Conservation (phyloP, 2,797 vertebrate species). For the Trematomus bernacchii region DNA sequence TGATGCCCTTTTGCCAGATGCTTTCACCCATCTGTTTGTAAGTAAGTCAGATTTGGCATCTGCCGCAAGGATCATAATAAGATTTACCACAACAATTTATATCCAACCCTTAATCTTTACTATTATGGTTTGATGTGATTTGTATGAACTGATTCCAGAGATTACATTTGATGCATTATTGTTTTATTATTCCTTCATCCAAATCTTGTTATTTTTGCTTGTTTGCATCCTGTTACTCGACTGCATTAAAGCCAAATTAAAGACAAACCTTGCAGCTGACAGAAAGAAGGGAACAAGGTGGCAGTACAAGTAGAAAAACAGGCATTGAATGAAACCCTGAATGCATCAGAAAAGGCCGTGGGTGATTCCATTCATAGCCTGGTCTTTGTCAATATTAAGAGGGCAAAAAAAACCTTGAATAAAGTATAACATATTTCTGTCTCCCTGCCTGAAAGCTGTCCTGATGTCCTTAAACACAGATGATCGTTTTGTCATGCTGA, state of each 20-base stretch:
- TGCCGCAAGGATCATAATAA: conserved; percentile 6
- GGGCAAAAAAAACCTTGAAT: conserved; percentile 5
- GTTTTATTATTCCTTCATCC: neutral
- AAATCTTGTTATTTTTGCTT: neutral
- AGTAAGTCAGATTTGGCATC: conserved; percentile 10
- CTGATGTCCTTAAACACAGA: conserved; percentile 43
- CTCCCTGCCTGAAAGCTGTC: conserved; percentile 33
- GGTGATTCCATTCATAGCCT: conserved; percentile 22
- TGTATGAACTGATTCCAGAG: conserved; percentile 2
- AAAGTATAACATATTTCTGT: conserved; percentile 23
- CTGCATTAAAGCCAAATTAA: neutral
- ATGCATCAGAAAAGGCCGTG: neutral
- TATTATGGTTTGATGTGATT: conserved; percentile 1
- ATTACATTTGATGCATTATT: neutral
- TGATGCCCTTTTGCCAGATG: conserved; percentile 12
- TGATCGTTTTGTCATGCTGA: conserved; percentile 55
- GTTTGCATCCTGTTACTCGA: neutral
- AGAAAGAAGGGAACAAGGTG: neutral
- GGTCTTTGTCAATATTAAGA: conserved; percentile 10
- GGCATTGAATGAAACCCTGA: neutral
- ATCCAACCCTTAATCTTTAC: neutral
- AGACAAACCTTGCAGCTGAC: neutral
- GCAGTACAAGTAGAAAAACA: conserved; percentile 2
- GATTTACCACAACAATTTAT: conserved; percentile 29
- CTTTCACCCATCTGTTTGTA: conserved; percentile 25